Evolutionary conservation across 2,888 invertebrate genomes (phyloP), one percentile per base, ranked within the genome.

Genomic region (Himalopsyche anomala): DNA sequence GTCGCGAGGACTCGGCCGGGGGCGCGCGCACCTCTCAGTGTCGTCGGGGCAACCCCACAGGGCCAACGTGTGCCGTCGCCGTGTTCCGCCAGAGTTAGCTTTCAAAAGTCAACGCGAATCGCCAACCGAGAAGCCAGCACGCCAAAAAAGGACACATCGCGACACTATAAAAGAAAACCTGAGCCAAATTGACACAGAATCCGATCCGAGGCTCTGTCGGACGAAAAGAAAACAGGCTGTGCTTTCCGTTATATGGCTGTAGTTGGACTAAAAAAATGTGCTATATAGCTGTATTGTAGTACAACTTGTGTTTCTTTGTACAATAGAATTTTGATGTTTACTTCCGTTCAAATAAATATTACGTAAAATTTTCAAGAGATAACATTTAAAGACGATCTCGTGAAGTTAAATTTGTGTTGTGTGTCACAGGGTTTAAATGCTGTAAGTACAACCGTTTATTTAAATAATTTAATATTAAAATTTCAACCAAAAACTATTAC

Each of bases 11-110:
- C 38, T 84, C 85, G 62, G 84, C 82, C 85, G 80, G 51, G 83
- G 84, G 84, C 81, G 81, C 79, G 85, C 51, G 81, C 80, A 83
- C 84, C 89, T 88, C 89, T 89, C 90, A 90, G 90, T 89, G 89
- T 89, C 89, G 89, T 88, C 89, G 85, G 86, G 87, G 84, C 87
- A 87, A 82, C 84, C 55, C 85, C 85, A 74, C 87, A 86, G 84
- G 84, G 84, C 81, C 82, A 88, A 85, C 81, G 62, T 42, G 51
- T 36, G 81, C 42, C 84, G 55, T 81, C 55, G 84, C 38, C 81
- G 84, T 74, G 74, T 74, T 51, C 51, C 69, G n/a, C 81, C n/a
- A 51, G 42, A 19, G 80, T 51, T 19, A 80, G 80, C 80, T 74
- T 36, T 40, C 80, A 51, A 51, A 51, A 80, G 51, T 80, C 80